Base-by-base conservation (phyloP, 2,888 invertebrate species). In the Theretra japonica region DNA sequence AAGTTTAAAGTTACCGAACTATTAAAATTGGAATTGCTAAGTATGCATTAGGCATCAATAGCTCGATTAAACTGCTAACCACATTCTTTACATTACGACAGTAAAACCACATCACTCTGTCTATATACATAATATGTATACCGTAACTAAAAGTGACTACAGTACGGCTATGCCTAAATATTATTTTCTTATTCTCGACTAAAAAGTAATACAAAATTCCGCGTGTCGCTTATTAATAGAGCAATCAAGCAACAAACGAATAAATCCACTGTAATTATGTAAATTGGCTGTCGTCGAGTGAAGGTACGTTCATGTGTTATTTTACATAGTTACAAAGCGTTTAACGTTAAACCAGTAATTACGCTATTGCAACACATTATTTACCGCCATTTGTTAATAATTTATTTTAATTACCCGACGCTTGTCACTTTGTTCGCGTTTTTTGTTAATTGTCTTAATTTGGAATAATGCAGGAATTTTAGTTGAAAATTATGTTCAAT, bases 201-300 rank as follows among this genome's bases (percentile, higher is more conserved):
- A 11, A 15, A 15, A 41, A 41, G 11, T 21, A 62, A 1, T 41
- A 25, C 4, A 17, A 17, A 58, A 58, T 21, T n/a, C n/a, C 23
- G 4, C 48, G 23, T 48, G 23, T 0, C 48, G 21, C 23, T 41
- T 65, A 65, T 65, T 65, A 65, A 65, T 48, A 48, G 17, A 65
- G 48, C 23, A 65, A 48, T 65, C 23, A 65, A 48, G 65, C 65
- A 21, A 62, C 30, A 17, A 65, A 65, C 48, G 23, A 23, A 65
- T 65, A 65, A 65, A 65, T 48, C 48, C 23, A 48, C 65, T 15
- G 41, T 23, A 65, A 65, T 65, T 65, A 65, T 65, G 65, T 65
- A 48, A 65, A 65, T 65, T 17, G 48, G 48, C 65, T 65, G 65
- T 65, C 65, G 48, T 17, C 65, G 65, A n/a, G 48, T 65, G 48